phyloP scores from a whole-genome alignment of 2,888 invertebrate genomes.

The Rhamphomyia laevipes region DNA sequence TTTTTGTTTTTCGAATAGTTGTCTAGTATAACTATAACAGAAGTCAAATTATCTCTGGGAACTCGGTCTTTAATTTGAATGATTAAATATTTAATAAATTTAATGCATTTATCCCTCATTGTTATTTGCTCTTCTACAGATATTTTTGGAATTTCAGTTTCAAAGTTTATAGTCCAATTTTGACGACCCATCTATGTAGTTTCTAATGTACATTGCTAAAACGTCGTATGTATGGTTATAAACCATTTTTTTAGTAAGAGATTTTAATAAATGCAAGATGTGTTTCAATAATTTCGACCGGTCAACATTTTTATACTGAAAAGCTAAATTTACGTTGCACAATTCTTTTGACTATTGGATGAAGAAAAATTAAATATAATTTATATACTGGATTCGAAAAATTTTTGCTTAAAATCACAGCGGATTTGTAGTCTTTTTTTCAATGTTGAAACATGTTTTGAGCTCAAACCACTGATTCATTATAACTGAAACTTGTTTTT shows the following conservation, averaged over 20 bases:
- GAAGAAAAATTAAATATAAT: neutral
- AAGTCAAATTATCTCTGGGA: too few relatives aligned
- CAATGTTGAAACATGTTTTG: neutral
- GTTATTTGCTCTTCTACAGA: neutral
- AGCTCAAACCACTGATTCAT: neutral
- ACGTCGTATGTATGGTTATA: too few relatives aligned
- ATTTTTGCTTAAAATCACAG: neutral
- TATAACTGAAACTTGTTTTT: neutral
- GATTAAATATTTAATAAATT: neutral
- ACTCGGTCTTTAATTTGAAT: neutral
- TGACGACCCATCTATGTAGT: too few relatives aligned
- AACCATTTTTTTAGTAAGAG: too few relatives aligned
- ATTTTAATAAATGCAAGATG: too few relatives aligned
- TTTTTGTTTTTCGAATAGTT: too few relatives aligned
- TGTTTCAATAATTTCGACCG: too few relatives aligned
- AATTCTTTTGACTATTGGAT: neutral
- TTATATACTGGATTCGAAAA: neutral
- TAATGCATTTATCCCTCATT: neutral
- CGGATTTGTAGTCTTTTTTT: neutral
- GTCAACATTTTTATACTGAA: too few relatives aligned
- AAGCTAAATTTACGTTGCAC: conserved; percentile 4
- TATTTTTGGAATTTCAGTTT: neutral
- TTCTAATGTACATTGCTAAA: too few relatives aligned
- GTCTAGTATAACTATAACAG: too few relatives aligned
- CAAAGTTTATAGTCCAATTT: neutral